These are phyloP conservation scores for Rhagonycha lutea DNA, from an alignment of 2,888 invertebrate genomes.

Conservation along the genomic window DNA sequence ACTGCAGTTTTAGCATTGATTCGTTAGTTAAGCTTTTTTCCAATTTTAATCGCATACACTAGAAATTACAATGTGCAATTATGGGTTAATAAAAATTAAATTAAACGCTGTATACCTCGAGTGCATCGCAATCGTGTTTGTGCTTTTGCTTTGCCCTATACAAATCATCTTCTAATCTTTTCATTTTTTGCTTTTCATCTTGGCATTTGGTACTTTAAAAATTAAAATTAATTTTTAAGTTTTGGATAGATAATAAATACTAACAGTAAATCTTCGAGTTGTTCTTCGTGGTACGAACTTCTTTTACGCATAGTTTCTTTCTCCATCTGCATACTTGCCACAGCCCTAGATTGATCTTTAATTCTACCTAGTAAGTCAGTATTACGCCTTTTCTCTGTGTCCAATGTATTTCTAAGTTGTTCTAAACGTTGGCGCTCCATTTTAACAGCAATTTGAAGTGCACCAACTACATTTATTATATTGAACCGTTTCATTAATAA, in stretches of 20 bases:
- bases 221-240: background rate
- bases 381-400: constrained; percentile 36
- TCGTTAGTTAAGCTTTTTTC: constrained; percentile 32
- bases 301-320: constrained; percentile 37
- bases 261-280: constrained; percentile 34
- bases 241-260: background rate
- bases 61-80: background rate
- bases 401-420: constrained; percentile 35
- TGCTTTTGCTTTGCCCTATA: constrained; percentile 32
- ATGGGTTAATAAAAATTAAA: background rate
- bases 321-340: constrained; percentile 37
- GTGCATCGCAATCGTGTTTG: constrained; percentile 23
- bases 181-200: constrained; percentile 34
- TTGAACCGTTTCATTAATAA: background rate
- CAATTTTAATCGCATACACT: constrained; percentile 30
- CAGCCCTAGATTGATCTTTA: constrained; percentile 33
- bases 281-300: constrained; percentile 35
- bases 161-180: constrained; percentile 37
- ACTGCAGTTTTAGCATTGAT: constrained; percentile 28
- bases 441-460: constrained; percentile 35
- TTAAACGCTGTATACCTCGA: constrained; percentile 25
- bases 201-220: constrained; percentile 31
- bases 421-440: constrained; percentile 35
- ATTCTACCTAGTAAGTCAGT: constrained; percentile 34
- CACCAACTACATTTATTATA: constrained; percentile 29